These are phyloP conservation scores for Miichthys miiuy DNA, from an alignment of 2,797 vertebrate genomes.

Conservation along the genomic window DNA sequence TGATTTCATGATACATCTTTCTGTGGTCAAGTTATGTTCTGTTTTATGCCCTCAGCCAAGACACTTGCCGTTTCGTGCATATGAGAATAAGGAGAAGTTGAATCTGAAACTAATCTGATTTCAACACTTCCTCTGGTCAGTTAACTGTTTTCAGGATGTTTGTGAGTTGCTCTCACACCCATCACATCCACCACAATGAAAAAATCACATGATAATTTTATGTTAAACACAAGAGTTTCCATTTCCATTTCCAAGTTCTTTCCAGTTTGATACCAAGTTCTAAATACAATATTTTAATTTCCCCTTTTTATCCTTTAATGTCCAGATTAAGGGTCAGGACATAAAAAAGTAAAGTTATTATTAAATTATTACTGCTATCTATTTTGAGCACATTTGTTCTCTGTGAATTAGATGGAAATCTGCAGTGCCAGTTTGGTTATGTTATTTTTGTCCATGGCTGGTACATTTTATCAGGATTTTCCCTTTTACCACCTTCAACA, in stretches of 20 bases:
- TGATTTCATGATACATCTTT: background rate
- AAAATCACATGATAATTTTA: background rate
- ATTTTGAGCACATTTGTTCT: background rate
- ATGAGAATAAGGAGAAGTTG: slow-evolving; percentile 50
- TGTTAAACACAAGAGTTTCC: slow-evolving; percentile 13
- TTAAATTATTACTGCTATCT: background rate
- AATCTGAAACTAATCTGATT: slow-evolving; percentile 51
- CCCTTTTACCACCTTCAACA: background rate
- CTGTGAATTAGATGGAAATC: background rate
- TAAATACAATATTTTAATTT: background rate
- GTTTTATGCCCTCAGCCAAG: slow-evolving; percentile 8
- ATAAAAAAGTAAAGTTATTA: too few relatives aligned
- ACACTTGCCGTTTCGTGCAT: slow-evolving; percentile 1
- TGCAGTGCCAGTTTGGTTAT: background rate
- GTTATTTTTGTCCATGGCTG: background rate
- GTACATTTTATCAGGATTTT: slow-evolving; percentile 1
- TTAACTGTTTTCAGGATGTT: slow-evolving; percentile 21
- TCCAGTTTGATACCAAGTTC: slow-evolving; percentile 1
- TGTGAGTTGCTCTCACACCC: background rate
- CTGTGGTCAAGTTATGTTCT: slow-evolving; percentile 10
- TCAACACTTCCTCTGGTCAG: slow-evolving; percentile 55
- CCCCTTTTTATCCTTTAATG: background rate
- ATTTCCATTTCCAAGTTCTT: background rate
- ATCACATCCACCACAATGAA: background rate
- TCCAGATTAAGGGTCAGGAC: background rate